These are phyloP conservation scores for Xestobium rufovillosum DNA, from an alignment of 2,888 invertebrate species.

Conservation along the genomic window DNA sequence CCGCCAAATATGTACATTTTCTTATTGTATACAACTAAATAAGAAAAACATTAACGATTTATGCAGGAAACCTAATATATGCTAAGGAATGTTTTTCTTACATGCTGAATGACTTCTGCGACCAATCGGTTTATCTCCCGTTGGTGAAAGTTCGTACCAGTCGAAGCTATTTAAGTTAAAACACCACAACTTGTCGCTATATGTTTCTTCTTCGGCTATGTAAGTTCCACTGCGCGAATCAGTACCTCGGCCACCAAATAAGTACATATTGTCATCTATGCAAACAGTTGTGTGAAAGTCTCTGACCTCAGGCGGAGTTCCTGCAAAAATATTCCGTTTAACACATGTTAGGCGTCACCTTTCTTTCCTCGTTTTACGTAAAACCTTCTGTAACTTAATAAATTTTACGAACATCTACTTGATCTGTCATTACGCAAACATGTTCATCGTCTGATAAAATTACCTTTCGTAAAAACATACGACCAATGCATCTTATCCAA, in stretches of 20 bases:
- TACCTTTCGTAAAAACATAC: constrained; percentile 54
- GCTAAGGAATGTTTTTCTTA: constrained; percentile 42
- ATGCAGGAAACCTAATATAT: background rate
- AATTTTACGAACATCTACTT: too few relatives aligned
- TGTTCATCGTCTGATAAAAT: constrained; percentile 31
- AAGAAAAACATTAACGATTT: constrained; percentile 15
- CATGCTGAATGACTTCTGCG: constrained; percentile 88
- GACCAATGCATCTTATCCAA: constrained; percentile 67
- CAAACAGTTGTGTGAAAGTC: constrained; percentile 86
- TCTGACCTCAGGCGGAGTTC: constrained; percentile 49
- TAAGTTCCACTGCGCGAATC: constrained; percentile 56
- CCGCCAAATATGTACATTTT: constrained; percentile 87
- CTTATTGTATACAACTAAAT: constrained; percentile 68
- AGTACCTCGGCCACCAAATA: constrained; percentile 79
- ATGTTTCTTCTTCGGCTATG: constrained; percentile 63
- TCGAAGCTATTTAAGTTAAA: constrained; percentile 61
- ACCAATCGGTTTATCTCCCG: constrained; percentile 65
- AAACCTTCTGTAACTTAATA: too few relatives aligned
- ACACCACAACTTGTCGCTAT: constrained; percentile 69
- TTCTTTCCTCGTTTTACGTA: too few relatives aligned
- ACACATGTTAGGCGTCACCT: too few relatives aligned
- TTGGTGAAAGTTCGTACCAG: constrained; percentile 59
- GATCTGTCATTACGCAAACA: too few relatives aligned
- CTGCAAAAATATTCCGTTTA: too few relatives aligned
- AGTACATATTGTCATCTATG: constrained; percentile 71